Base-by-base conservation (phyloP, 2,113 vertebrate genomes). In the Leptodactylus fuscus region DNA sequence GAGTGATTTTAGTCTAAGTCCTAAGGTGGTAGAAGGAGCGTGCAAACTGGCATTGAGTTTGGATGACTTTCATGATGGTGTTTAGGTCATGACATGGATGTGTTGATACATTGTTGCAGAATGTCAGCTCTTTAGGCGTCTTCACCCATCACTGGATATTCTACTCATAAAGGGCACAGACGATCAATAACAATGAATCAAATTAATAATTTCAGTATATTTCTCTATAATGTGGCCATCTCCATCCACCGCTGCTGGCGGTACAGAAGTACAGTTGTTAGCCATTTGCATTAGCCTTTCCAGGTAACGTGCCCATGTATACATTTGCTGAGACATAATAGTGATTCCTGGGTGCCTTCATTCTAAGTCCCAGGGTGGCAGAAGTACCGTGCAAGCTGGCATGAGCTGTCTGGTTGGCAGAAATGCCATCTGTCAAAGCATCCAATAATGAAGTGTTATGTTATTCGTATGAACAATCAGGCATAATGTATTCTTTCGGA, bases 361-460 rank as follows among this genome's bases (percentile, higher is more conserved):
- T 88, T 85, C 55, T 80, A 2, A 83, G 87, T 89, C 88, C 67
- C 88, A 88, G 81, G 89, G 88, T 86, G 89, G 87, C 89, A 82
- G 71, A 16, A 86, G 90, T 87, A 44, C 90, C 81, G 89, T 90
- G 87, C 90, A 46, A 86, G 90, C 91, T 94, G 93, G 92, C 93
- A 89, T 88, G 93, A 90, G 92, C 90, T 80, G 60, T 86, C 87
- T 88, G 90, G 76, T 94, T 94, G 92, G 92, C 93, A 92, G 91
- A 90, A 90, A 87, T 88, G 88, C 91, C 92, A 90, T 92, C 91
- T 94, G 94, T 93, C 93, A 95, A 91, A 94, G 93, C 93, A 94
- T 93, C 93, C 93, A 94, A 92, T 94, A 94, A 95, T 94, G 93
- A 94, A 93, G 91, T 92, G 93, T 94, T 94, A 93, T 94, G 93